These are phyloP conservation scores for Frieseomelitta varia DNA, from an alignment of 1,140 invertebrate genomes.

Conservation along the genomic window DNA sequence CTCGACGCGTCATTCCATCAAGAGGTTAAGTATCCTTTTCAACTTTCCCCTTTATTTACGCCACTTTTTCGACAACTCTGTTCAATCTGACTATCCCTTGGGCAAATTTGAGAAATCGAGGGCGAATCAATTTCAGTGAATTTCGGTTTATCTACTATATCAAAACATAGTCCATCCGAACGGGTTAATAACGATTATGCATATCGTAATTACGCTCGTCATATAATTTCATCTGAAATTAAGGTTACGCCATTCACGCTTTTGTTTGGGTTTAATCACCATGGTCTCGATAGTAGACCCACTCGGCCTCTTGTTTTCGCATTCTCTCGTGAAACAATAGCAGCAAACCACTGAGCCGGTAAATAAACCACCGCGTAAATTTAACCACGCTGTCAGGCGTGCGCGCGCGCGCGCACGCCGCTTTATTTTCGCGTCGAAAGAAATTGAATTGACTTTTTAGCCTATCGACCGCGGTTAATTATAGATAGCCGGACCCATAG, in stretches of 20 bases:
- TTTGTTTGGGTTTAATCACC: not conserved
- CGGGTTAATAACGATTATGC: no score
- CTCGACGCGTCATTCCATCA: no score
- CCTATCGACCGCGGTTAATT: constrained; percentile 45
- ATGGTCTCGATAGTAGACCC: no score
- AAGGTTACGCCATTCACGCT: not conserved
- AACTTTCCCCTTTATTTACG: not conserved
- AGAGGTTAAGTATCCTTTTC: not conserved
- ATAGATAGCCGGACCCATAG: constrained; percentile 24
- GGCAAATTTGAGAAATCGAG: not conserved
- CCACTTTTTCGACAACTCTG: fast-evolving
- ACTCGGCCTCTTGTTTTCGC: not conserved
- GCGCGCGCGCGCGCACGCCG: not conserved
- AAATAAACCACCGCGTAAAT: constrained; percentile 13
- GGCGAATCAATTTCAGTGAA: not conserved
- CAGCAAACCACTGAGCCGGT: not conserved
- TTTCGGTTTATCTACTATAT: no score
- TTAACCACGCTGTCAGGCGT: not conserved
- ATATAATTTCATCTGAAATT: not conserved
- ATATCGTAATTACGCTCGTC: not conserved
- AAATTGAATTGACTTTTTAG: constrained; percentile 23
- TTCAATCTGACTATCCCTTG: no score
- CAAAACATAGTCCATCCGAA: no score
- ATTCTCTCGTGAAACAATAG: not conserved
- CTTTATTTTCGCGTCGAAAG: constrained; percentile 34